Base-by-base conservation (phyloP, 2,888 invertebrate species). In the Napeogenes inachia region DNA sequence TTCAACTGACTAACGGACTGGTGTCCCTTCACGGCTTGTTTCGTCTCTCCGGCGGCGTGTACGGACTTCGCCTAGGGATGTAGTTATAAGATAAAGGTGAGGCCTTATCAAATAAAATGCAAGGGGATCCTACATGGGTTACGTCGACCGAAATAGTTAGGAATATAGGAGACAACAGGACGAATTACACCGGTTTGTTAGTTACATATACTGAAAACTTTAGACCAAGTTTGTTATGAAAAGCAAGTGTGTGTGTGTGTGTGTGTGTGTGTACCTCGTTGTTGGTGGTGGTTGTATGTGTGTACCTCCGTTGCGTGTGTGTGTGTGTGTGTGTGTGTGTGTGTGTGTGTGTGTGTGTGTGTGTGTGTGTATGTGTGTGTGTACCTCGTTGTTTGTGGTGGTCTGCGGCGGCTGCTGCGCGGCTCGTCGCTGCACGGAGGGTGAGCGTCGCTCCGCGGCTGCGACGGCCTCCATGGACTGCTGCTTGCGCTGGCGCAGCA, bases 401-500 rank as follows among this genome's bases (percentile, higher is more conserved):
- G 84, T 84, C 79, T 84, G 86, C 74, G 80, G 78, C 72, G 84
- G 83, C 78, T 79, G 84, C 78, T 79, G 81, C 77, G 77, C 77
- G 70, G 84, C 82, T 79, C 88, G 85, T 68, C 87, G 86, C 83
- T 85, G 85, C 79, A 83, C 84, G 74, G 84, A 82, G 67, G 89
- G 87, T 75, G 86, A 85, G 81, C 87, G 86, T 32, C 88, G 84
- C 78, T 87, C 87, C 68, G 83, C 75, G 66, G 82, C 84, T 68
- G 81, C 82, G 73, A 77, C 82, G 10, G 66, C 70, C 67, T 69
- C 83, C 79, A 85, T 86, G 80, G 82, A 78, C 78, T 86, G 86
- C 79, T 89, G 89, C 82, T 88, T 88, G 79, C 98, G 98, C 89
- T 99, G 99, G 82, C 99, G 98, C 84, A 99, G 93, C 95, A 99